A percentile compares a stretch with the other conserved stretches of the same genome.
Evolutionary conservation across 2,888 invertebrate genomes (phyloP).

Genomic region (Neoscelio sp.): DNA sequence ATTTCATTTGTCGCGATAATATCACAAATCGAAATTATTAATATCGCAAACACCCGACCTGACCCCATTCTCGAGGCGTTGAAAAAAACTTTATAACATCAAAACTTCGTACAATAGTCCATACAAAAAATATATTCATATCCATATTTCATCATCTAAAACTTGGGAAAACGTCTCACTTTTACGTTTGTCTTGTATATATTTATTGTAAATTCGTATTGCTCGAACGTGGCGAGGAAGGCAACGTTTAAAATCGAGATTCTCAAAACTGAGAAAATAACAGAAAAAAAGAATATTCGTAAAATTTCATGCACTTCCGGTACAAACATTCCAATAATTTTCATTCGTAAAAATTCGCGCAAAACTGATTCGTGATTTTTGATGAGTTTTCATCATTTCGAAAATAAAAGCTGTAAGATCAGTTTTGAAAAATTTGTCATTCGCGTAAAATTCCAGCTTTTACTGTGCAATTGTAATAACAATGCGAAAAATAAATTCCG

Average conservation of each 20-base stretch:
- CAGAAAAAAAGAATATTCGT: constrained; percentile 11
- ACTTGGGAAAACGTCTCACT: not conserved
- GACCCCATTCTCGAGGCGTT: no score
- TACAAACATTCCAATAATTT: no score
- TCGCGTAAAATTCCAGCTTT: constrained; percentile 15
- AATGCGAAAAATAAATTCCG: constrained; percentile 20
- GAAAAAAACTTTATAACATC: constrained; percentile 35
- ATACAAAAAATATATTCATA: constrained; percentile 62
- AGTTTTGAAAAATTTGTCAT: no score
- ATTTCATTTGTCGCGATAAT: no score
- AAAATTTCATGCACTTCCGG: constrained; percentile 4
- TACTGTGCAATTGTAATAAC: constrained; percentile 9
- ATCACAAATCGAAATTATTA: no score
- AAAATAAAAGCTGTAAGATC: no score
- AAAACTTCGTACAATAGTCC: constrained; percentile 52
- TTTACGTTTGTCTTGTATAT: not conserved
- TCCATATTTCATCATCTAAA: no score
- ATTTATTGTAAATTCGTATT: constrained; percentile 40
- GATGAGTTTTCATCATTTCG: no score
- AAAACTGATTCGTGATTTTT: no score
- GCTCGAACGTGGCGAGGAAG: constrained; percentile 21
- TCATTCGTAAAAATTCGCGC: no score
- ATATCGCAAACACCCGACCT: no score
- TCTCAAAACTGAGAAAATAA: constrained; percentile 53
- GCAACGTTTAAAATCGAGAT: constrained; percentile 60